Base-by-base conservation (phyloP, 2,888 invertebrate species). In the Suillia variegata region DNA sequence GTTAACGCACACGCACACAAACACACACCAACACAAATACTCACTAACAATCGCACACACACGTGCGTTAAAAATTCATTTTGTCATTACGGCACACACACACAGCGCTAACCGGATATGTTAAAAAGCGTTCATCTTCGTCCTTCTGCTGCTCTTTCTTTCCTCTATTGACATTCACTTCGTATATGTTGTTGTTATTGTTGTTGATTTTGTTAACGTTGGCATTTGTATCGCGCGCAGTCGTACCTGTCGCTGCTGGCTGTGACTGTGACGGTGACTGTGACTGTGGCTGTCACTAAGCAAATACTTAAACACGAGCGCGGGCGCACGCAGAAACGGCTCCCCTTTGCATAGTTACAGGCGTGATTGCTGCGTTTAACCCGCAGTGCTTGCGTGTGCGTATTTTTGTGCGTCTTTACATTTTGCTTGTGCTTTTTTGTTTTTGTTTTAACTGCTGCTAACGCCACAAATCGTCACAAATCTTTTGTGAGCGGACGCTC, bases 321-420 rank as follows among this genome's bases (percentile, higher is more conserved):
- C 31, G 31, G 12, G 31, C 12, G 6, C 31, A 12, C 12, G 6
- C 12, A 6, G 12, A 31, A 31, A 31, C 6, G 38, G n/a, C n/a
- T 38, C 38, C 38, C 38, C 38, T n/a, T 38, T 38, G 38, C 38
- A 38, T n/a, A 38, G 38, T 38, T 38, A 38, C 38, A 38, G 38
- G 38, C 38, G 38, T 38, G 38, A 38, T 38, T 38, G 38, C n/a
- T n/a, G n/a, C n/a, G 4, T 38, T 38, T n/a, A 38, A 38, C 6
- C 26, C 10, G 26, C 26, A 5, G 26, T 26, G 26, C 6, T 26
- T 26, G 26, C 26, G 5, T 26, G 26, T 6, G 26, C 10, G 5
- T 10, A 26, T 26, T 26, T 6, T 26, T 26, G 5, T 26, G 6
- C 26, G 26, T 26, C 10, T 26, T 26, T 26, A 26, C n/a, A n/a